Percentiles rank a stretch among this genome's conserved stretches.
Conservation (phyloP, 2,888 invertebrate species). For the Drosophila niveifrons region DNA sequence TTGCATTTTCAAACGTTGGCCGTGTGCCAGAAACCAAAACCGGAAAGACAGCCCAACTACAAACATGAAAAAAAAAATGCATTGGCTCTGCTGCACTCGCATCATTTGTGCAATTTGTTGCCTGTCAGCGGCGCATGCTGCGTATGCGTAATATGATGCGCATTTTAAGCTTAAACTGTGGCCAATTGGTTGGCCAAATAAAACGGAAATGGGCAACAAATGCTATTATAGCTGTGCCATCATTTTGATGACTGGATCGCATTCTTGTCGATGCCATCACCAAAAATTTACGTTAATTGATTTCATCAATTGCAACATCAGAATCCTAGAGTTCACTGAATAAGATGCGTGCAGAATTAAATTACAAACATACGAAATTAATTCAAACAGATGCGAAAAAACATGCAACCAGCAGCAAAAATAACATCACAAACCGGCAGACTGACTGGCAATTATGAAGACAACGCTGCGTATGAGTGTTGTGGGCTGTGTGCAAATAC, state of each 20-base stretch:
- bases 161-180: constrained; percentile 44
- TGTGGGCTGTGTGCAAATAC: constrained; percentile 17
- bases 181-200: constrained; percentile 29
- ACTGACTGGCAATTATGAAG: constrained; percentile 12
- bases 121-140: constrained; percentile 40
- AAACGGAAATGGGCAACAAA: constrained; percentile 24
- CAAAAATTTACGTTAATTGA: constrained; percentile 2
- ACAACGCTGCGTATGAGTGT: constrained; percentile 10
- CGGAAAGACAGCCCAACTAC: constrained; percentile 49
- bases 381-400: constrained; percentile 17
- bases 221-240: background rate
- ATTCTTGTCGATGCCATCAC: background rate
- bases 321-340: constrained; percentile 17
- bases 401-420: constrained; percentile 8
- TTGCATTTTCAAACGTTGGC: constrained; percentile 69
- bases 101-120: constrained; percentile 20
- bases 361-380: constrained; percentile 22
- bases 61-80: constrained; percentile 8
- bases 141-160: constrained; percentile 56
- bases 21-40: constrained; percentile 64
- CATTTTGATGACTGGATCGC: background rate
- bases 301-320: background rate
- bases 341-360: constrained; percentile 35
- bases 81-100: constrained; percentile 29
- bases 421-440: background rate